These are phyloP conservation scores for Drosophila ironensis DNA, from an alignment of 1,140 invertebrate species.

Conservation along the genomic window DNA sequence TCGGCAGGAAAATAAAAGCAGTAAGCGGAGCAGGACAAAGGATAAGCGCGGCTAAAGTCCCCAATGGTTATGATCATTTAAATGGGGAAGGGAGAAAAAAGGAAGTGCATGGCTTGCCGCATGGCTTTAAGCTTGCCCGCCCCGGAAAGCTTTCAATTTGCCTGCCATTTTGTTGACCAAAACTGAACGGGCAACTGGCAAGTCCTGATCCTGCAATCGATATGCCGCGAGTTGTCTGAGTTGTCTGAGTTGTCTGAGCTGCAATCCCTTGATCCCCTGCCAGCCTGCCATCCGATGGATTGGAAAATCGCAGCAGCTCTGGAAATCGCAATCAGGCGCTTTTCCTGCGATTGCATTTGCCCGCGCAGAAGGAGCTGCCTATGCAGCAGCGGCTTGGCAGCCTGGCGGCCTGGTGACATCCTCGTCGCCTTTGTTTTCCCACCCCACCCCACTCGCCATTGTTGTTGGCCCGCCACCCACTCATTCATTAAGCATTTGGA, in stretches of 20 bases:
- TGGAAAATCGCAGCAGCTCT: constrained; percentile 12
- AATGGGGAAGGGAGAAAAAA: too few species aligned
- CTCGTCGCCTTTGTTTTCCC: neutral
- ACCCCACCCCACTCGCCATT: neutral
- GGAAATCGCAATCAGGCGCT: constrained; percentile 14
- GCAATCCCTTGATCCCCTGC: constrained; percentile 9
- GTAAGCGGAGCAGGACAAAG: neutral
- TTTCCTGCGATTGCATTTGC: constrained; percentile 1
- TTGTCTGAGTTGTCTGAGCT: constrained; percentile 5
- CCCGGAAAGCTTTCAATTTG: too few species aligned
- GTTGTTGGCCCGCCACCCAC: constrained; percentile 14
- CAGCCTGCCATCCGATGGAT: constrained; percentile 14
- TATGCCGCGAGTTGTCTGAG: constrained; percentile 6
- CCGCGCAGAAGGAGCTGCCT: constrained; percentile 13
- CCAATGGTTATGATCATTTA: constrained; percentile 1
- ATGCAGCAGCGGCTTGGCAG: constrained; percentile 31
- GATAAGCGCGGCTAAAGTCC: too few species aligned
- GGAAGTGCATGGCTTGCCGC: too few species aligned
- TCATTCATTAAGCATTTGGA: constrained; percentile 48
- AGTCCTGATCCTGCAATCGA: too few species aligned
- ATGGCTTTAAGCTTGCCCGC: too few species aligned
- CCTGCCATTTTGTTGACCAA: too few species aligned
- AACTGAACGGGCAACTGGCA: too few species aligned
- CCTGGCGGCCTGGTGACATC: constrained; percentile 11
- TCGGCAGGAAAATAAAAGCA: too few species aligned